phyloP scores from a whole-genome alignment of 2,888 invertebrate species.

The Steinernema carpocapsae region DNA sequence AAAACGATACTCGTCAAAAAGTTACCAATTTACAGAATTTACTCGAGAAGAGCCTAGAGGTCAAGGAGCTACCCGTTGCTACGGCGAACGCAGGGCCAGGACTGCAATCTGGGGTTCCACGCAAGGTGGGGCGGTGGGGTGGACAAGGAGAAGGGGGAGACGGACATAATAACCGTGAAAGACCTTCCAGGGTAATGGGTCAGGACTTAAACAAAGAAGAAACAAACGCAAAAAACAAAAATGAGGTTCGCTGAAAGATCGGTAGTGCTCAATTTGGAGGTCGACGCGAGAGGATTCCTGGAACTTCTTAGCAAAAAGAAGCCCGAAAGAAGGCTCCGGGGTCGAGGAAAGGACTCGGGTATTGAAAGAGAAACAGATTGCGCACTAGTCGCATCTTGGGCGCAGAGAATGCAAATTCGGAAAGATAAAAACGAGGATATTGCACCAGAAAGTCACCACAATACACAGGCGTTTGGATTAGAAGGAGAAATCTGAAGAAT shows the following conservation, averaged over 20 bases:
- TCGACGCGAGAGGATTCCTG: not conserved
- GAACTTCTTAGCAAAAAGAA: too few species aligned
- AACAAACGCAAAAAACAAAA: slow-evolving; percentile 2
- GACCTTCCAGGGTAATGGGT: slow-evolving; percentile 32
- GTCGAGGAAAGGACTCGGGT: slow-evolving; percentile 21
- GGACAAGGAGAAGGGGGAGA: not conserved
- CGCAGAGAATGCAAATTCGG: not conserved
- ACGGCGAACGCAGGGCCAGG: slow-evolving; percentile 30
- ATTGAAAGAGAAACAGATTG: slow-evolving; percentile 29
- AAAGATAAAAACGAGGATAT: slow-evolving; percentile 3
- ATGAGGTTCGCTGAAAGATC: slow-evolving; percentile 25
- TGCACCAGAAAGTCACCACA: slow-evolving; percentile 35
- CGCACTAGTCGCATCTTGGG: slow-evolving; percentile 21
- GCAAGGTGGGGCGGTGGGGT: not conserved
- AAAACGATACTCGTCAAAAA: not conserved
- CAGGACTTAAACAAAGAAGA: too few species aligned
- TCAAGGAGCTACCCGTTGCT: slow-evolving; percentile 34
- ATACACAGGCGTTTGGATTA: slow-evolving; percentile 1
- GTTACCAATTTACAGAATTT: slow-evolving; percentile 11
- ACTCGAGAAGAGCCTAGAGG: slow-evolving; percentile 9
- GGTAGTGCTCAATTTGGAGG: slow-evolving; percentile 31
- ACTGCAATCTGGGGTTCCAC: slow-evolving; percentile 22
- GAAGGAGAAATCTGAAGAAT: slow-evolving; percentile 17
- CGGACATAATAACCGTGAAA: slow-evolving; percentile 35
- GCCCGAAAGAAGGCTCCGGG: not conserved